These are phyloP conservation scores for Geodia barretti DNA, from an alignment of 37 sponge, comb jelly and placozoan genomes.

Conservation along the genomic window DNA sequence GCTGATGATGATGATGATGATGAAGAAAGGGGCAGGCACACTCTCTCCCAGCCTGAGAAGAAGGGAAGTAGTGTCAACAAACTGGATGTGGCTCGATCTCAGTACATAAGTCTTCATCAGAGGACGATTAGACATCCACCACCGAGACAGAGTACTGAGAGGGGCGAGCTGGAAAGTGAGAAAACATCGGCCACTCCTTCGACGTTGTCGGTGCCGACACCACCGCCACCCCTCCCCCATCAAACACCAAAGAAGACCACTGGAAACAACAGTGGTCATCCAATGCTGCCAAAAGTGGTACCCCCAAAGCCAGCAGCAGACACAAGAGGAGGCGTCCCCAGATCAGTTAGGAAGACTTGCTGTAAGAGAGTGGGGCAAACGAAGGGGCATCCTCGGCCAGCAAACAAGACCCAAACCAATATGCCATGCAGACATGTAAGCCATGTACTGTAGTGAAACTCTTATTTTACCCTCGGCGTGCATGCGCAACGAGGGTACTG, in stretches of 20 bases:
- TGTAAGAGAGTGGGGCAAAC: not conserved
- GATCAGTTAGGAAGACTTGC: too few species aligned
- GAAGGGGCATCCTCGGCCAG: too few species aligned
- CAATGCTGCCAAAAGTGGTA: not conserved
- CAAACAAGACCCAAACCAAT: not conserved
- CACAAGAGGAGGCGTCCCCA: too few species aligned
- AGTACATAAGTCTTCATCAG: not conserved
- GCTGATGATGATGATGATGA: too few species aligned
- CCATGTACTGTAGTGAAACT: too few species aligned
- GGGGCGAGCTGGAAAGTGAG: not conserved
- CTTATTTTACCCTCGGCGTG: too few species aligned
- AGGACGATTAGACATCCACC: not conserved
- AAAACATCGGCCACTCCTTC: not conserved
- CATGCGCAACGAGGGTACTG: too few species aligned
- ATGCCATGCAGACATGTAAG: not conserved
- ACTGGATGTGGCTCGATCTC: not conserved
- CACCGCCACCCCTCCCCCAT: not conserved
- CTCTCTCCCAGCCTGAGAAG: too few species aligned
- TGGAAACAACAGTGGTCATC: not conserved
- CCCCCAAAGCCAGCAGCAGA: too few species aligned
- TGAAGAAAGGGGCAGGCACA: too few species aligned
- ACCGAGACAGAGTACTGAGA: not conserved
- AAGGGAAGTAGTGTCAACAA: too few species aligned
- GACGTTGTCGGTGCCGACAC: not conserved
- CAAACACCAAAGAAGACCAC: not conserved